These are phyloP conservation scores for Vicugna pacos DNA, from an alignment of 2,113 vertebrate species.

Conservation along the genomic window DNA sequence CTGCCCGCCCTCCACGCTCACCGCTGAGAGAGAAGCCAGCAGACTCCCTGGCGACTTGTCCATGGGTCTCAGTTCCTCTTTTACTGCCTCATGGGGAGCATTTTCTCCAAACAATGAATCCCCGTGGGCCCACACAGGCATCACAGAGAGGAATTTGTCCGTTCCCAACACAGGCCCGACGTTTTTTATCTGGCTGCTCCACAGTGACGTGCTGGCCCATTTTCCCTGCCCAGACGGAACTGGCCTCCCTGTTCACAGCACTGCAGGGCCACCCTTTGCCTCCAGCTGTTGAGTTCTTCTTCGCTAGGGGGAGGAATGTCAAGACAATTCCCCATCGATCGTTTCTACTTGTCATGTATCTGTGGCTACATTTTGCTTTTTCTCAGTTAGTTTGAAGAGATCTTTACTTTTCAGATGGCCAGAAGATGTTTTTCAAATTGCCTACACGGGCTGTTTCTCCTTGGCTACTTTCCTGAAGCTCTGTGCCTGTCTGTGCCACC, in stretches of 20 bases:
- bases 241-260: neutral
- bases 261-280: neutral
- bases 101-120: neutral
- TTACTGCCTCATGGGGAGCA: neutral
- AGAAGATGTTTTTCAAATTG: constrained; percentile 43
- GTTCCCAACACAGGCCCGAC: neutral
- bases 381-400: neutral
- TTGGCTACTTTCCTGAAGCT: constrained; percentile 45
- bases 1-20: neutral
- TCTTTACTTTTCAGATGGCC: neutral
- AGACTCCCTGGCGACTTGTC: neutral
- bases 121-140: neutral
- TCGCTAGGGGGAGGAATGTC: neutral
- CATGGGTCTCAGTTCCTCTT: neutral
- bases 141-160: neutral
- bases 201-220: neutral
- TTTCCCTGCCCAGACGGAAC: neutral
- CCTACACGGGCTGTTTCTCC: neutral
- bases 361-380: neutral
- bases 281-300: neutral
- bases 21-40: neutral
- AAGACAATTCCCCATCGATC: neutral
- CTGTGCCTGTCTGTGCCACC: constrained; percentile 49
- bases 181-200: neutral
- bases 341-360: neutral